phyloP scores from a whole-genome alignment of 2,113 vertebrate species.

The Orientallactaga bullata region DNA sequence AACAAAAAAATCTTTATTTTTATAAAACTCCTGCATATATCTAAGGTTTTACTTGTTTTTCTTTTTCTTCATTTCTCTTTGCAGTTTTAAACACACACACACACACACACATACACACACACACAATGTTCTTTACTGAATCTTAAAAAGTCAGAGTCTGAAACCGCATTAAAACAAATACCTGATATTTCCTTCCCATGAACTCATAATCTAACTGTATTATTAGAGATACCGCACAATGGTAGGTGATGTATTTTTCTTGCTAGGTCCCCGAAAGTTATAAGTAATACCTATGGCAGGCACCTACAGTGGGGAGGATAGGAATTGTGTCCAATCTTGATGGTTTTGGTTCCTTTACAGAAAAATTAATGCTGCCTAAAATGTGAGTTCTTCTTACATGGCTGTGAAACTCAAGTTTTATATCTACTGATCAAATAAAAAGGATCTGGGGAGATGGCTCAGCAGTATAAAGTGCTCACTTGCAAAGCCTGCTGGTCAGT shows the following conservation, averaged over 20 bases:
- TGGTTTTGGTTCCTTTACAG: constrained; percentile 44
- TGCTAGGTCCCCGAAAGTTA: background rate
- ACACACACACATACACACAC: too few relatives aligned
- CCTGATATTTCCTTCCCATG: constrained; percentile 63
- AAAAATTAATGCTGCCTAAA: constrained; percentile 69
- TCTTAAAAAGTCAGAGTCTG: constrained; percentile 17
- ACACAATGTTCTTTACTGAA: background rate
- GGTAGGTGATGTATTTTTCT: constrained; percentile 45
- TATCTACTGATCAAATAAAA: constrained; percentile 60
- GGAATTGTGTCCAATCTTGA: constrained; percentile 57
- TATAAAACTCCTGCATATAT: background rate
- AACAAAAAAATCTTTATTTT: background rate
- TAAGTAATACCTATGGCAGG: constrained; percentile 51
- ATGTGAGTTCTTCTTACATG: constrained; percentile 62
- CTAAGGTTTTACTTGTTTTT: background rate
- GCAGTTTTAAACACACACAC: background rate
- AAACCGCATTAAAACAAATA: constrained; percentile 47
- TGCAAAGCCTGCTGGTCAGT: too few relatives aligned
- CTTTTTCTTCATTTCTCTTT: background rate
- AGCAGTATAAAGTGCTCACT: too few relatives aligned
- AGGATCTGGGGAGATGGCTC: too few relatives aligned
- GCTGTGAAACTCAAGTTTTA: constrained; percentile 60
- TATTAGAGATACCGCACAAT: constrained; percentile 47
- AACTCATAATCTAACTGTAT: constrained; percentile 63
- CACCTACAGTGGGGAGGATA: constrained; percentile 1